phyloP scores from a whole-genome alignment of 2,888 invertebrate genomes.

The Acanthacorydalis orientalis region DNA sequence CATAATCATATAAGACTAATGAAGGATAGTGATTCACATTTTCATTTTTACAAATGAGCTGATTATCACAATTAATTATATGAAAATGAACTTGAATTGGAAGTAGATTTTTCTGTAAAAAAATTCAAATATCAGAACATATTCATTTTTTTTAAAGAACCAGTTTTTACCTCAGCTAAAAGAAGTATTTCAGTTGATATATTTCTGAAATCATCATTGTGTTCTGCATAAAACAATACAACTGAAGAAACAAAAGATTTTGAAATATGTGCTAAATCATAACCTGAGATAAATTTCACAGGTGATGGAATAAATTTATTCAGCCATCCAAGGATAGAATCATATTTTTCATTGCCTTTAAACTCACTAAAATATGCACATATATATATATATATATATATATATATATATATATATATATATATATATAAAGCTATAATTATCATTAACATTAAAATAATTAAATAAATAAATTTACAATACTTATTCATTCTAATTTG shows the following conservation, averaged over 20 bases:
- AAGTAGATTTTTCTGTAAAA: slow-evolving; percentile 3
- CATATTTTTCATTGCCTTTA: slow-evolving; percentile 39
- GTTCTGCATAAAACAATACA: slow-evolving; percentile 51
- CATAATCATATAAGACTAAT: background rate
- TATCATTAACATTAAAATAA: too few relatives aligned
- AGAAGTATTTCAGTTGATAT: slow-evolving; percentile 51
- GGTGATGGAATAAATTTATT: slow-evolving; percentile 40
- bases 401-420: too few relatives aligned
- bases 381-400: too few relatives aligned
- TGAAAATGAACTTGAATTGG: slow-evolving; percentile 2
- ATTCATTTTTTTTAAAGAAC: slow-evolving; percentile 26
- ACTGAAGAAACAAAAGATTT: slow-evolving; percentile 19
- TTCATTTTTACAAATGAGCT: background rate
- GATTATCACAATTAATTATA: slow-evolving; percentile 2
- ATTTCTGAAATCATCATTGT: slow-evolving; percentile 44
- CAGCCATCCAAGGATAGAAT: slow-evolving; percentile 44
- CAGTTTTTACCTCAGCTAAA: slow-evolving; percentile 37
- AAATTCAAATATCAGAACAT: slow-evolving; percentile 19
- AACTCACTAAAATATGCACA: slow-evolving; percentile 30
- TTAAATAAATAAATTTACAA: too few relatives aligned
- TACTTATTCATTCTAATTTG: too few relatives aligned
- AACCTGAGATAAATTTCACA: slow-evolving; percentile 28
- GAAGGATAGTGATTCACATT: background rate
- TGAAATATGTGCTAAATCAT: slow-evolving; percentile 22
- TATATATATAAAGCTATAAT: too few relatives aligned